phyloP scores from a whole-genome alignment of 2,113 vertebrate species.

The Gavialis gangeticus region DNA sequence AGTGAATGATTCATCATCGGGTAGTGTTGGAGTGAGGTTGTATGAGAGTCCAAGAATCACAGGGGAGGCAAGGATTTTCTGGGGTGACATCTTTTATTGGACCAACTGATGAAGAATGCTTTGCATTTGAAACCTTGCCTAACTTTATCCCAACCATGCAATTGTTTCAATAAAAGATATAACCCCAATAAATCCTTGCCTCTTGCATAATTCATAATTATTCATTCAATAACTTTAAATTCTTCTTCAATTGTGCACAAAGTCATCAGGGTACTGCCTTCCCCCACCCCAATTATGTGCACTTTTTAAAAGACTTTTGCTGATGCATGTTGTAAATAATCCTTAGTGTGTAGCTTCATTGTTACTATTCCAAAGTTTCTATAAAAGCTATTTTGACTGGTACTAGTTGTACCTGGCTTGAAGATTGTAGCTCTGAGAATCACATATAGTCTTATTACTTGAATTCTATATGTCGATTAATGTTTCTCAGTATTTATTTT shows the following conservation, averaged over 20 bases:
- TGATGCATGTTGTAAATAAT: background rate
- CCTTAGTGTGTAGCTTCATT: background rate
- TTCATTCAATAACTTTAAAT: background rate
- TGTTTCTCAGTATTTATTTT: background rate
- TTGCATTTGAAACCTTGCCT: no score
- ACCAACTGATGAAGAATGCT: no score
- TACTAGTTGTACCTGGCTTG: background rate
- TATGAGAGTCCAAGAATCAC: no score
- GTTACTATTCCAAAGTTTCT: background rate
- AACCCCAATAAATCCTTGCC: no score
- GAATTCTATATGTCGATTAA: background rate
- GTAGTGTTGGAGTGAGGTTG: no score
- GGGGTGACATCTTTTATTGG: no score
- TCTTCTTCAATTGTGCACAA: background rate
- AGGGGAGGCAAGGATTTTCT: no score
- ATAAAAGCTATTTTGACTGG: background rate
- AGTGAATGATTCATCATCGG: background rate
- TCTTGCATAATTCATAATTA: background rate
- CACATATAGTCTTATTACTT: background rate
- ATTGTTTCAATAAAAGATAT: no score
- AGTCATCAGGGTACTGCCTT: background rate
- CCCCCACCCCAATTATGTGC: background rate
- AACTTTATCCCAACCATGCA: no score
- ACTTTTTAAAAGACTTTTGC: background rate
- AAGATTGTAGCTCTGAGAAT: background rate